phyloP scores from a whole-genome alignment of 2,113 vertebrate genomes.

The Calidris pugnax region DNA sequence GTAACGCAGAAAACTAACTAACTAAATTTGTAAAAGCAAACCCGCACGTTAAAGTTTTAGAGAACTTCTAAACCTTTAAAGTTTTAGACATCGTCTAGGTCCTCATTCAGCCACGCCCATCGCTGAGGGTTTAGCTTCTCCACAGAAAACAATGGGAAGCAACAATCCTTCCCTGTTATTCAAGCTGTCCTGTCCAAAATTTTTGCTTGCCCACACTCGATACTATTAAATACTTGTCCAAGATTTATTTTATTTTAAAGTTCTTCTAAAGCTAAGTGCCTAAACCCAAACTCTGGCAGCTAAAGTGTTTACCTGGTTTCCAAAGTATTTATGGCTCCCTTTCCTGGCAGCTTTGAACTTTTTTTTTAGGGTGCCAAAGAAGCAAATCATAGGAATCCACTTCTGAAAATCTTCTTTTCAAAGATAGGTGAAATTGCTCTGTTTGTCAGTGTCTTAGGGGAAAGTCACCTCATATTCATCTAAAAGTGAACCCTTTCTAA shows the following conservation, averaged over 20 bases:
- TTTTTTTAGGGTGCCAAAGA: neutral
- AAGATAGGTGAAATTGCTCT: neutral
- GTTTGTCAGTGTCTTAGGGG: neutral
- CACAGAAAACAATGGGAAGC: neutral
- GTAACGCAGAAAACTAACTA: neutral
- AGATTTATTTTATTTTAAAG: neutral
- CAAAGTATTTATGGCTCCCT: neutral
- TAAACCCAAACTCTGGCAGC: neutral
- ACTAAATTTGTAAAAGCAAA: neutral
- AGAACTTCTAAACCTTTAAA: neutral
- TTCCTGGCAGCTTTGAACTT: neutral
- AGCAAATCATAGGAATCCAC: neutral
- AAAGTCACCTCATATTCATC: neutral
- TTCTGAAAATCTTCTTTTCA: neutral
- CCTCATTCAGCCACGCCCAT: neutral
- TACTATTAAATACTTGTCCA: neutral
- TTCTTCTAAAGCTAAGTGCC: neutral
- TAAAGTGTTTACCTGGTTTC: conserved; percentile 2
- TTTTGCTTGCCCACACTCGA: neutral
- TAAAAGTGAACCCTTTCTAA: neutral
- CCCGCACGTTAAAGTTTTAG: neutral
- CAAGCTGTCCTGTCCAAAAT: neutral
- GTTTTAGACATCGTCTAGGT: neutral
- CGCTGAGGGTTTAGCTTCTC: neutral
- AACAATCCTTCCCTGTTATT: neutral